phyloP scores from a whole-genome alignment of 1,140 invertebrate genomes.

The Macrobrachium rosenbergii region DNA sequence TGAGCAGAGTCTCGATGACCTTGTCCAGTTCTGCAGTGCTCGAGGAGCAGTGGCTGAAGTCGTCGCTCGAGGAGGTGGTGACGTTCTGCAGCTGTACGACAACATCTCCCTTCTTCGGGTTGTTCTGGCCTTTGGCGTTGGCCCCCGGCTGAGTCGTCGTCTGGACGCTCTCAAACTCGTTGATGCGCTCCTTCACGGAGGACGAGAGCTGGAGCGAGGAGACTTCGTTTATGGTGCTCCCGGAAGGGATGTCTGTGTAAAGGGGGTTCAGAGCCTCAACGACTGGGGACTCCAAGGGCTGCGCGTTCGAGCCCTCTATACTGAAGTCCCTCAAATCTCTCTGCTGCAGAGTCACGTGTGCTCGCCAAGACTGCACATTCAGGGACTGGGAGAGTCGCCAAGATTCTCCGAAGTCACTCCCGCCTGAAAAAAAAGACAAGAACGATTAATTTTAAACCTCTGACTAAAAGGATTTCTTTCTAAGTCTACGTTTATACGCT shows the following conservation, averaged over 20 bases:
- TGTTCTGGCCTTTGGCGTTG: too few species aligned
- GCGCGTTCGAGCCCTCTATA: conserved; percentile 18
- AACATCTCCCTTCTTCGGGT: conserved; percentile 42
- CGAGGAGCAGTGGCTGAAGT: conserved; percentile 60
- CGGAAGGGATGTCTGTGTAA: conserved; percentile 39
- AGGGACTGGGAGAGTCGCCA: conserved; percentile 55
- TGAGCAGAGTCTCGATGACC: conserved; percentile 51
- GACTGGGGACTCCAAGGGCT: neutral
- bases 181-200: conserved; percentile 69
- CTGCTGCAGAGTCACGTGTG: conserved; percentile 56
- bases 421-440: too few species aligned
- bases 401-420: conserved; percentile 51
- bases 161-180: conserved; percentile 67
- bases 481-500: too few species aligned
- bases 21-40: conserved; percentile 55
- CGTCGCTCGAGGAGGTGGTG: conserved; percentile 66
- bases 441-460: too few species aligned
- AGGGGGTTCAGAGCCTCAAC: conserved; percentile 63
- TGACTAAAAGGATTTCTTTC: too few species aligned
- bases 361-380: conserved; percentile 59
- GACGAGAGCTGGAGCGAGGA: conserved; percentile 65
- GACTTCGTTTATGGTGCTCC: conserved; percentile 39
- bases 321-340: conserved; percentile 34
- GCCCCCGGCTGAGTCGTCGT: too few species aligned
- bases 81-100: conserved; percentile 44